Conservation (phyloP, 2,113 vertebrate species). For the Ptilonorhynchus violaceus region DNA sequence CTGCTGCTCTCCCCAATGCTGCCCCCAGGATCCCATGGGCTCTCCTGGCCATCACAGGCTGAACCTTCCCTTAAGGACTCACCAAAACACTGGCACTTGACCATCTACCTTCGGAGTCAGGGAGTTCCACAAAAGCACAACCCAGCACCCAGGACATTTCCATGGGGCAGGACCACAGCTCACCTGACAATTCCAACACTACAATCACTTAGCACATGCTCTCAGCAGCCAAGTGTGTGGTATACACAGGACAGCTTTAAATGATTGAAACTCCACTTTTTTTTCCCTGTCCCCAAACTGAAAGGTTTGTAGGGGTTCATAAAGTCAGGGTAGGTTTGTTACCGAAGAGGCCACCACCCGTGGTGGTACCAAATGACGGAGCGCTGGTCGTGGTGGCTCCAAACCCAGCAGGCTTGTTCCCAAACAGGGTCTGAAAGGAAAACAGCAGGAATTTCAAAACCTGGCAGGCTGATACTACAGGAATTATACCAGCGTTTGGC, state of each 20-base stretch:
- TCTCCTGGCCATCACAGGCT: background rate
- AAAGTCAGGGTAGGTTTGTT: slow-evolving; percentile 81
- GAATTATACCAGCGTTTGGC: accelerated
- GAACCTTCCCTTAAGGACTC: background rate
- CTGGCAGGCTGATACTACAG: background rate
- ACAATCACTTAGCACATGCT: background rate
- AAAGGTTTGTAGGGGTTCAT: slow-evolving; percentile 78
- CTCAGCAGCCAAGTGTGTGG: slow-evolving; percentile 16
- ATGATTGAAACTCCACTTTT: background rate
- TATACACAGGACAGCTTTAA: slow-evolving; percentile 28
- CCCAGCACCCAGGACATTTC: background rate
- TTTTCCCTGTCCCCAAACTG: slow-evolving; percentile 67
- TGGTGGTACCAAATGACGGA: slow-evolving; percentile 86
- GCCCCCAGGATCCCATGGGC: background rate
- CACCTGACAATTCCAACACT: background rate
- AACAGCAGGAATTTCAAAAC: background rate
- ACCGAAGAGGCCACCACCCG: slow-evolving; percentile 87
- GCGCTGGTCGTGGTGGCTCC: slow-evolving; percentile 93
- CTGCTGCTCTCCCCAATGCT: background rate
- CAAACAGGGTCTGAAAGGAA: slow-evolving; percentile 85
- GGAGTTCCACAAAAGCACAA: background rate
- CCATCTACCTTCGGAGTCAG: background rate
- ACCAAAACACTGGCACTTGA: too few relatives aligned
- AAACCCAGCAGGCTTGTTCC: slow-evolving; percentile 88
- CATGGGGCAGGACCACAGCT: background rate